phyloP scores from a whole-genome alignment of 2,888 invertebrate species.

The Alitta virens region DNA sequence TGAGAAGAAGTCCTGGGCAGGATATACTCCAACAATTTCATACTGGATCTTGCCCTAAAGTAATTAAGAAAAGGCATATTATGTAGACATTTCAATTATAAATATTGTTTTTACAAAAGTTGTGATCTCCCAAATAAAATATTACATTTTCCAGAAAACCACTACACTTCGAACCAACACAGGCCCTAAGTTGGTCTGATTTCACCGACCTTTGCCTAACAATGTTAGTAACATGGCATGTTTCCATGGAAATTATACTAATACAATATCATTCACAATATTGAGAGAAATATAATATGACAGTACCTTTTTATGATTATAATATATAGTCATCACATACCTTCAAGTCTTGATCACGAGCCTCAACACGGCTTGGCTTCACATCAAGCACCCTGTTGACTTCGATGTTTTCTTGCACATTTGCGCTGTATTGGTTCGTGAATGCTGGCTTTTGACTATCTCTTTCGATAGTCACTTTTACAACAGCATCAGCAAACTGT shows the following conservation, averaged over 20 bases:
- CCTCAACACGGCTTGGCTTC: conserved; percentile 19
- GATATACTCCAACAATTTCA: conserved; percentile 40
- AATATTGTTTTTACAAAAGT: not conserved
- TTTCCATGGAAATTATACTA: too few relatives aligned
- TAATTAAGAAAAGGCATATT: not conserved
- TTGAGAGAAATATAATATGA: too few relatives aligned
- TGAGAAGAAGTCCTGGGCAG: conserved; percentile 43
- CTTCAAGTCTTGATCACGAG: conserved; percentile 23
- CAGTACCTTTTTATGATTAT: too few relatives aligned
- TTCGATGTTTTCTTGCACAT: conserved; percentile 18
- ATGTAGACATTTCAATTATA: not conserved
- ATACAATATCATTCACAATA: too few relatives aligned
- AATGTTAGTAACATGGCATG: too few relatives aligned
- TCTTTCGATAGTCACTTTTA: conserved; percentile 24
- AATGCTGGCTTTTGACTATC: conserved; percentile 23
- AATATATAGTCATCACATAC: too few relatives aligned
- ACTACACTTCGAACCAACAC: too few relatives aligned
- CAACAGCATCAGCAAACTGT: conserved; percentile 21
- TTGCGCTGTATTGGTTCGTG: conserved; percentile 23
- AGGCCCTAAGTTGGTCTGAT: too few relatives aligned
- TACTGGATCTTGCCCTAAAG: conserved; percentile 39
- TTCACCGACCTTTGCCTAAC: too few relatives aligned
- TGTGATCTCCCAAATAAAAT: not conserved
- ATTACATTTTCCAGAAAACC: too few relatives aligned
- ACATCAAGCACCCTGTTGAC: conserved; percentile 17